phyloP scores from a whole-genome alignment of 2,797 vertebrate species.

The Falco rusticolus region DNA sequence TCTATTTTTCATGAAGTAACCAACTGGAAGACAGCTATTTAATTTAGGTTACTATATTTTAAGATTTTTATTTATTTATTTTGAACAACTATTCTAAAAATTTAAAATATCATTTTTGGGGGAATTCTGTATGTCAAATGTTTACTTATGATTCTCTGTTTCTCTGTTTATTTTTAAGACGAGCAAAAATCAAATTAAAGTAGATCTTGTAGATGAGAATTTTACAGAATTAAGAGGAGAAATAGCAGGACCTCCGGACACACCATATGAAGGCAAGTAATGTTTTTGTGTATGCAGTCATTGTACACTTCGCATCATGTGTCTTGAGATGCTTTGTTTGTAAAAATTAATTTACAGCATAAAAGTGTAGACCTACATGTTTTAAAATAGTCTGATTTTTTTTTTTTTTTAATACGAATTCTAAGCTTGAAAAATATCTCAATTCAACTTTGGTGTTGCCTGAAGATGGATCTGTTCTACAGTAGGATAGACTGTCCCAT shows the following conservation, averaged over 20 bases:
- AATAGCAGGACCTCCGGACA: slow-evolving; percentile 98
- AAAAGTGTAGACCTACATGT: background rate
- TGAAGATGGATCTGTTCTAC: background rate
- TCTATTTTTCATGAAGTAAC: background rate
- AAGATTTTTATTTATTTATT: background rate
- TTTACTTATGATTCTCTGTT: slow-evolving; percentile 72
- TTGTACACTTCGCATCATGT: slow-evolving; percentile 19
- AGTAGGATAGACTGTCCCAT: background rate
- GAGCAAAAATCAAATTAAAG: slow-evolving; percentile 99
- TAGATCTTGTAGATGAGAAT: slow-evolving; percentile 99
- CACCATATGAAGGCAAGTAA: slow-evolving; percentile 96
- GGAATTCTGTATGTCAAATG: slow-evolving; percentile 56
- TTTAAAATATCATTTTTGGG: slow-evolving; percentile 8
- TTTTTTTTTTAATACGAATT: background rate
- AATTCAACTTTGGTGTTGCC: background rate
- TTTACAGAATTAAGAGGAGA: slow-evolving; percentile 99
- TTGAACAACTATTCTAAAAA: slow-evolving; percentile 10
- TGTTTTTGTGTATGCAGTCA: slow-evolving; percentile 70
- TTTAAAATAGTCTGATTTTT: background rate
- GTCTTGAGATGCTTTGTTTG: slow-evolving; percentile 37
- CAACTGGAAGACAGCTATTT: background rate
- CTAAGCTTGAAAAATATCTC: background rate
- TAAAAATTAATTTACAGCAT: background rate
- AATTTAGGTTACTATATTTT: background rate
- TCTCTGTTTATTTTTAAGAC: slow-evolving; percentile 88